Percentiles rank a stretch among this genome's conserved stretches.
These are phyloP conservation scores for Drosophila gunungcola DNA, from an alignment of 1,140 invertebrate genomes.

Conservation along the genomic window DNA sequence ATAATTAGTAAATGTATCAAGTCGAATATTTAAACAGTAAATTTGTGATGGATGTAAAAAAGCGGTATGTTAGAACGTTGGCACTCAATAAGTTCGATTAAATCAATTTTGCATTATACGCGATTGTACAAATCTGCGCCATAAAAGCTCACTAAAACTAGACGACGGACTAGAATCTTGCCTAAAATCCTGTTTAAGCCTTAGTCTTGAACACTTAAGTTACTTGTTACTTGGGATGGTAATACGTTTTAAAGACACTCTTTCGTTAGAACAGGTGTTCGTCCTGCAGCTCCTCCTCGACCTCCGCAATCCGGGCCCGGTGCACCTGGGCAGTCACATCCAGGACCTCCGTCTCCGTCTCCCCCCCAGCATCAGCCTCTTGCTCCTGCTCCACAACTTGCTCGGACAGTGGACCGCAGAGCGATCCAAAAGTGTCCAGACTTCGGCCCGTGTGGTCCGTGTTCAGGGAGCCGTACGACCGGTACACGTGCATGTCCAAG, in stretches of 20 bases:
- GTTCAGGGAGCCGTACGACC: conserved; percentile 69
- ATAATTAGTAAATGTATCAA: conserved; percentile 36
- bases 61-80: conserved; percentile 18
- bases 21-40: conserved; percentile 18
- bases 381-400: conserved; percentile 44
- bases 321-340: conserved; percentile 47
- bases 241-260: conserved; percentile 68
- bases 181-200: conserved; percentile 27
- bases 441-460: conserved; percentile 74
- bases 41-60: conserved; percentile 32
- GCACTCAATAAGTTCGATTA: conserved; percentile 46
- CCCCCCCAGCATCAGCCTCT: background rate
- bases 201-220: conserved; percentile 57
- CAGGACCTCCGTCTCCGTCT: conserved; percentile 13
- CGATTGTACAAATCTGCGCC: conserved; percentile 39
- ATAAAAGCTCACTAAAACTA: conserved; percentile 40
- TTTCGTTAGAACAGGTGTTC: conserved; percentile 62
- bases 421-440: conserved; percentile 73
- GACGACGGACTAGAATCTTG: conserved; percentile 43
- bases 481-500: conserved; percentile 63
- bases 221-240: conserved; percentile 24
- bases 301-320: background rate
- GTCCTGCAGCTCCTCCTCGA: conserved; percentile 31
- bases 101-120: conserved; percentile 50
- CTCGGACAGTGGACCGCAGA: conserved; percentile 67